These are phyloP conservation scores for Phymatocera aterrima DNA, from an alignment of 2,888 invertebrate species.

Conservation along the genomic window DNA sequence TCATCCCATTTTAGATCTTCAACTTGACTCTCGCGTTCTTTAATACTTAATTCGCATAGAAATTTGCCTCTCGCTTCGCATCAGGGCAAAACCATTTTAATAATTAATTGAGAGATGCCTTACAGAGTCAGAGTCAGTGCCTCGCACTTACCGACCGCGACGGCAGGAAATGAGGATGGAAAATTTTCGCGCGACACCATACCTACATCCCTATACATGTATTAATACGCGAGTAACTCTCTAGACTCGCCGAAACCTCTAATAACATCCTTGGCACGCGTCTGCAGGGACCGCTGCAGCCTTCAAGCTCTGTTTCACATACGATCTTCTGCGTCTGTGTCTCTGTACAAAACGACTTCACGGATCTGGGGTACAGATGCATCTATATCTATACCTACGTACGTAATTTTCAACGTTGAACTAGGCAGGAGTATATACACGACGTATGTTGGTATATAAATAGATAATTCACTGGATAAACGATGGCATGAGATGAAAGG, in stretches of 20 bases:
- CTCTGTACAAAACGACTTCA: too few species aligned
- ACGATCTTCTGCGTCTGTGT: too few species aligned
- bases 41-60: not conserved
- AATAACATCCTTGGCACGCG: too few species aligned
- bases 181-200: slow-evolving; percentile 54
- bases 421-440: not conserved
- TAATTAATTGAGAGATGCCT: slow-evolving; percentile 8
- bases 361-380: too few species aligned
- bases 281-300: too few species aligned
- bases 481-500: slow-evolving; percentile 60
- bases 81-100: slow-evolving; percentile 1
- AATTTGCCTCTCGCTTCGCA: not conserved
- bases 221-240: too few species aligned
- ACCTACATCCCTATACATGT: too few species aligned
- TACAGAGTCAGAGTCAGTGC: not conserved
- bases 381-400: too few species aligned
- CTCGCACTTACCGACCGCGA: too few species aligned
- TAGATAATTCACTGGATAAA: slow-evolving; percentile 66
- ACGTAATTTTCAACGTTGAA: not conserved
- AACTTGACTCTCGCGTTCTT: not conserved
- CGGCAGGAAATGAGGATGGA: slow-evolving; percentile 57
- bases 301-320: too few species aligned
- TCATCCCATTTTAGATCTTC: slow-evolving; percentile 29
- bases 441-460: slow-evolving; percentile 62
- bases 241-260: not conserved